A percentile compares a stretch with the other conserved stretches of the same genome.
These are phyloP conservation scores for Rhagonycha lutea DNA, from an alignment of 2,888 invertebrate species.

Conservation along the genomic window DNA sequence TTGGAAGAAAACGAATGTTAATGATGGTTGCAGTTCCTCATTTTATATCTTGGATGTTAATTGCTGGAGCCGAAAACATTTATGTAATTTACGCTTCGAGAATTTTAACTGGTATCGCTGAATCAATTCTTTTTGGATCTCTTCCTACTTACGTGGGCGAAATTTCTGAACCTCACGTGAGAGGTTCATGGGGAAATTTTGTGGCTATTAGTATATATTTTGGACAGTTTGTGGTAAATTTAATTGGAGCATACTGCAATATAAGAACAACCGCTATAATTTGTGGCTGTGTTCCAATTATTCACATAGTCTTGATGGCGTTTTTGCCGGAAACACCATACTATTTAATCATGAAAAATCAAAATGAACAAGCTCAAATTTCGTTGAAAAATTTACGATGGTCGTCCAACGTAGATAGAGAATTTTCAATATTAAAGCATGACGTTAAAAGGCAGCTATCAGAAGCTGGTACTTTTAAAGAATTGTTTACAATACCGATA, in stretches of 20 bases:
- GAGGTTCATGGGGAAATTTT: slow-evolving; percentile 45
- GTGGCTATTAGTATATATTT: slow-evolving; percentile 38
- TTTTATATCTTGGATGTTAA: slow-evolving; percentile 39
- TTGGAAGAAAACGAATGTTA: slow-evolving; percentile 45
- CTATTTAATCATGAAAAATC: slow-evolving; percentile 40
- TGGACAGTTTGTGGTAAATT: slow-evolving; percentile 48
- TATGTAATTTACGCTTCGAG: slow-evolving; percentile 43
- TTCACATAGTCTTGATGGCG: slow-evolving; percentile 59
- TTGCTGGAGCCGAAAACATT: slow-evolving; percentile 37
- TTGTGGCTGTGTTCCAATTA: slow-evolving; percentile 61
- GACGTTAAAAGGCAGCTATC: slow-evolving; percentile 46
- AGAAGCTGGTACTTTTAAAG: slow-evolving; percentile 44
- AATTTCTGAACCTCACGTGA: slow-evolving; percentile 41
- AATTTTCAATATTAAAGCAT: slow-evolving; percentile 37
- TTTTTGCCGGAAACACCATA: slow-evolving; percentile 65
- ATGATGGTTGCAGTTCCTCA: slow-evolving; percentile 42
- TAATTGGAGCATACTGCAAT: slow-evolving; percentile 61
- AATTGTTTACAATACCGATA: slow-evolving; percentile 39
- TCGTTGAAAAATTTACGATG: slow-evolving; percentile 39
- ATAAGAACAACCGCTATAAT: slow-evolving; percentile 60
- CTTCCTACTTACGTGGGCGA: slow-evolving; percentile 46
- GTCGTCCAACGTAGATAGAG: slow-evolving; percentile 38
- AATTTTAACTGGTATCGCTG: slow-evolving; percentile 41
- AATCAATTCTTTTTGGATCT: slow-evolving; percentile 39
- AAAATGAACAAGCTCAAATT: slow-evolving; percentile 38